phyloP scores from a whole-genome alignment of 2,797 vertebrate species.

The Oceanodroma leucorhoa region DNA sequence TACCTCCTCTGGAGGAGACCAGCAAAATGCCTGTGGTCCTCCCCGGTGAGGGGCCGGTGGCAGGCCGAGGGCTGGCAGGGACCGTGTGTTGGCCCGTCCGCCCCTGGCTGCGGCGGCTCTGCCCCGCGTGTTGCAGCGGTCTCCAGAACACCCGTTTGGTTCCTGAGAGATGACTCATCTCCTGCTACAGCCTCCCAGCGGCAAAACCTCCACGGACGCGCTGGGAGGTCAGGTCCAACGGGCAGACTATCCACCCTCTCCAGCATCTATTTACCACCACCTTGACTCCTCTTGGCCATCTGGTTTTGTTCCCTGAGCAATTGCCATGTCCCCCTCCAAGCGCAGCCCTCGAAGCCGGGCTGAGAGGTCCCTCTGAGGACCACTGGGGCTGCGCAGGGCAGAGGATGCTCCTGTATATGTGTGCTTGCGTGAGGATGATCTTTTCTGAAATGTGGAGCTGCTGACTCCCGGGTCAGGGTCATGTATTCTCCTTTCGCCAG shows the following conservation, averaged over 20 bases:
- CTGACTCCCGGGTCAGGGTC: neutral
- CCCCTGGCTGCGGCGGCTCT: rapidly evolving
- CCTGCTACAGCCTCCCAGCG: neutral
- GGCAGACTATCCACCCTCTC: neutral
- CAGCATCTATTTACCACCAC: neutral
- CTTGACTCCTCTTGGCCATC: neutral
- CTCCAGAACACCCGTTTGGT: rapidly evolving
- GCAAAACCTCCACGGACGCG: neutral
- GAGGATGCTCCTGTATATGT: rapidly evolving
- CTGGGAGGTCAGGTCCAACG: neutral
- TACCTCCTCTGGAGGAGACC: neutral
- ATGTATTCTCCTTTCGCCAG: neutral
- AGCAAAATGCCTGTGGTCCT: neutral
- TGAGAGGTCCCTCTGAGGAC: neutral
- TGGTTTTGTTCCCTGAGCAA: neutral
- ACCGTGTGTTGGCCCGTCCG: rapidly evolving
- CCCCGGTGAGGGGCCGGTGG: rapidly evolving
- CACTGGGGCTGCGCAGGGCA: rapidly evolving
- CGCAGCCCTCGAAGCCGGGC: rapidly evolving
- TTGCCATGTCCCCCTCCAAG: rapidly evolving
- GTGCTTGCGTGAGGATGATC: neutral
- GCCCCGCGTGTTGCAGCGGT: rapidly evolving
- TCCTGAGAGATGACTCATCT: neutral
- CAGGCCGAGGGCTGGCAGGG: rapidly evolving
- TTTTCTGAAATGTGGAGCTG: neutral